Evolutionary conservation across 2,888 invertebrate genomes (phyloP).

Genomic region (Encarsia formosa): DNA sequence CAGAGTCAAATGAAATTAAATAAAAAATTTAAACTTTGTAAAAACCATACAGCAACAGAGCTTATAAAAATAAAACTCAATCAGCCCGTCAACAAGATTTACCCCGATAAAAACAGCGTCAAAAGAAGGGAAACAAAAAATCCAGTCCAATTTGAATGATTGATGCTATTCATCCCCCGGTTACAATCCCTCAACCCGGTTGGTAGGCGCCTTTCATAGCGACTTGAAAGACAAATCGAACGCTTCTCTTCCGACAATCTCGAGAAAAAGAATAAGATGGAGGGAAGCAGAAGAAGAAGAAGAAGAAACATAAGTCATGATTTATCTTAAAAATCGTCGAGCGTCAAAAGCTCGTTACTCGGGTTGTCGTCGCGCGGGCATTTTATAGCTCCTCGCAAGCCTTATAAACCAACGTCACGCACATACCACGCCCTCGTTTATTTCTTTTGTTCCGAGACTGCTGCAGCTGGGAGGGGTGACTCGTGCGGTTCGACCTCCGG

Average conservation of each 20-base stretch:
- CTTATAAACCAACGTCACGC: conserved; percentile 49
- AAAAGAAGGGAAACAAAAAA: neutral
- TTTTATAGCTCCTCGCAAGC: no score
- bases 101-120: neutral
- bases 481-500: no score
- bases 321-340: conserved; percentile 34
- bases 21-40: no score
- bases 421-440: conserved; percentile 47
- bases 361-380: no score
- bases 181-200: no score
- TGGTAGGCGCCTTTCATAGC: neutral
- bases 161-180: no score
- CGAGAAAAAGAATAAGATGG: neutral
- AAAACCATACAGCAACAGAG: no score
- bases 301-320: conserved; percentile 28
- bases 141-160: no score
- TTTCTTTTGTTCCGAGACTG: conserved; percentile 51
- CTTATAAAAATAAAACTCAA: no score
- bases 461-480: conserved; percentile 42
- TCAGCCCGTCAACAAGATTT: no score
- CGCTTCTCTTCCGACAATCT: neutral
- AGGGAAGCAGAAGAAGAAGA: no score
- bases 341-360: conserved; percentile 17
- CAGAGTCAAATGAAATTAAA: no score
- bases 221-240: neutral